Percentiles rank a stretch among this genome's conserved stretches.
phyloP scores from a whole-genome alignment of 2,797 vertebrate species.

The Lepilemur ruficaudatus region DNA sequence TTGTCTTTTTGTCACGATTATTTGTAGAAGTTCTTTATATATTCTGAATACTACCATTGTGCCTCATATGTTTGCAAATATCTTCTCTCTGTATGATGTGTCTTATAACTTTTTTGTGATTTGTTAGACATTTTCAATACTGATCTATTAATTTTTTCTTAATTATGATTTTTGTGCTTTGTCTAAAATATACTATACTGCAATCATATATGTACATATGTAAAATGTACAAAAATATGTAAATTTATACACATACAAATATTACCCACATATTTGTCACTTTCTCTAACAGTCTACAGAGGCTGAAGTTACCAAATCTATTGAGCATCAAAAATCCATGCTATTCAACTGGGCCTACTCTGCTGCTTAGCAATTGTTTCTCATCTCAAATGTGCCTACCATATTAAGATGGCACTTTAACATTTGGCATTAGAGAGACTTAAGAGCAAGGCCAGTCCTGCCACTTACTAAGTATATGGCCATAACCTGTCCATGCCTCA shows the following conservation, averaged over 20 bases:
- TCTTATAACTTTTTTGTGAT: background rate
- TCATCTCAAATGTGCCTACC: background rate
- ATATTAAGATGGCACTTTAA: background rate
- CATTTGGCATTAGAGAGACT: background rate
- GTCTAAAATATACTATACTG: background rate
- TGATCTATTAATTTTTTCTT: background rate
- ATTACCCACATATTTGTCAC: background rate
- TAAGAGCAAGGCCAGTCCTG: background rate
- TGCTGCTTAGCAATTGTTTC: background rate
- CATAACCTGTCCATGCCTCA: background rate
- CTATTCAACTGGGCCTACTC: background rate
- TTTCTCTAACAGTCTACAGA: background rate
- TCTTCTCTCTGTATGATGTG: background rate
- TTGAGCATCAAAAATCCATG: background rate
- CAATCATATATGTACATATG: background rate
- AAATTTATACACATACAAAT: background rate
- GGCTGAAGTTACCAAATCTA: background rate
- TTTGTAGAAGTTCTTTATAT: background rate
- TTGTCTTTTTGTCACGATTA: background rate
- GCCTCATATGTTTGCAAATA: background rate
- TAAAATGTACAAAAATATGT: background rate
- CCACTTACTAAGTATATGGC: background rate
- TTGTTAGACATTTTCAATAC: slow-evolving; percentile 1
- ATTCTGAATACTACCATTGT: background rate
- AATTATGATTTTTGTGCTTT: background rate